Evolutionary conservation across 2,797 vertebrate species (phyloP).

Genomic region (Valencia hispanica): DNA sequence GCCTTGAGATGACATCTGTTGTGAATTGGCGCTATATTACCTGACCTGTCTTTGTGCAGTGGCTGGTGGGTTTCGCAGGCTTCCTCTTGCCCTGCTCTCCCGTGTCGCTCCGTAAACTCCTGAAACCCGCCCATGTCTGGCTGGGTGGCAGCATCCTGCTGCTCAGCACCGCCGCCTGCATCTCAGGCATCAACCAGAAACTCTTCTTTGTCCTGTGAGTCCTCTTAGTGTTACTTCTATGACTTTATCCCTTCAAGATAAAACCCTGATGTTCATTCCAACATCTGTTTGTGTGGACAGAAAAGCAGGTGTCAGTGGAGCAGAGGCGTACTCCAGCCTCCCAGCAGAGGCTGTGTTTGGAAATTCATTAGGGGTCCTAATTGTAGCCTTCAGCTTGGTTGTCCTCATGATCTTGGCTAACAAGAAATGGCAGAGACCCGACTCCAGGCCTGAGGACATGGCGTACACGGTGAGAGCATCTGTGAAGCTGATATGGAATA

Average conservation of each 20-base stretch:
- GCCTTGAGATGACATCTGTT: no score
- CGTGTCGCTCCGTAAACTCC: conserved; percentile 71
- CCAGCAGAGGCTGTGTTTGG: conserved; percentile 87
- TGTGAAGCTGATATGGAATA: not conserved
- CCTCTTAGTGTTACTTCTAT: not conserved
- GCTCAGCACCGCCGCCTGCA: conserved; percentile 82
- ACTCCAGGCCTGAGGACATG: conserved; percentile 57
- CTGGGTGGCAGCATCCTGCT: conserved; percentile 84
- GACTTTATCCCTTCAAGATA: not conserved
- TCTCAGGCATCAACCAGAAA: conserved; percentile 94
- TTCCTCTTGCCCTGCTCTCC: conserved; percentile 91
- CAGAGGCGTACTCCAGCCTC: conserved; percentile 76
- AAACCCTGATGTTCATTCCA: accelerated
- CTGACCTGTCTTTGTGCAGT: conserved; percentile 73
- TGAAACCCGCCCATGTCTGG: conserved; percentile 90
- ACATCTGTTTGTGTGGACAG: conserved; percentile 42
- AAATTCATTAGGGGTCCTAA: conserved; percentile 85
- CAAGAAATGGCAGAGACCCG: conserved; percentile 86
- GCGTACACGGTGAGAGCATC: conserved; percentile 72
- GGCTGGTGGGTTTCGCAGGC: conserved; percentile 79
- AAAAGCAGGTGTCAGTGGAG: conserved; percentile 46
- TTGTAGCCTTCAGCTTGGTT: conserved; percentile 85
- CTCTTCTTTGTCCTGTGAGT: conserved; percentile 91
- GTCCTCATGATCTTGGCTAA: conserved; percentile 86
- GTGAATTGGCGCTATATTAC: no score